Percentiles rank a stretch among this genome's conserved stretches.
phyloP scores from a whole-genome alignment of 2,888 invertebrate species.

The Nephrotoma flavescens region DNA sequence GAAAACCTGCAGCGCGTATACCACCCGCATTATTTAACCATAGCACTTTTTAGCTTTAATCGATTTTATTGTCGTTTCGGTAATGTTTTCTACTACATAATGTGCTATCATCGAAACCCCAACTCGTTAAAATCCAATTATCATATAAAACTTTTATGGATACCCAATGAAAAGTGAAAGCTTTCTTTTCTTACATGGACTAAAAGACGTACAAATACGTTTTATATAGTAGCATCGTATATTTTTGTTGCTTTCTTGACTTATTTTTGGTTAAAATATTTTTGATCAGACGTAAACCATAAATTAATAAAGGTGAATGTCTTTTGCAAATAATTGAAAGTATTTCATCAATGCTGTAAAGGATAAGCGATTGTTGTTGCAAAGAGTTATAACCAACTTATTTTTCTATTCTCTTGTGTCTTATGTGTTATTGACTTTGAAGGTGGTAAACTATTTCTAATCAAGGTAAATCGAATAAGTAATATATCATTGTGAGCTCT shows the following conservation, averaged over 20 bases:
- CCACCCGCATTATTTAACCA: not conserved
- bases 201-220: not conserved
- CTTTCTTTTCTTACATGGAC: not conserved
- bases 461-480: not conserved
- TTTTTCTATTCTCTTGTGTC: not conserved
- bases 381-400: not conserved
- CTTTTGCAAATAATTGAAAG: not conserved
- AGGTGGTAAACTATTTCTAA: not conserved
- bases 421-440: not conserved
- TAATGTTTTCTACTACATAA: too few relatives aligned
- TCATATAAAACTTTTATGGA: not conserved
- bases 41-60: too few relatives aligned
- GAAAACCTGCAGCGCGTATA: too few relatives aligned
- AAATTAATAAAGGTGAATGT: not conserved
- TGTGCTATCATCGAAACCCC: not conserved
- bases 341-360: not conserved
- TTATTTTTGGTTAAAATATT: not conserved
- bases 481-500: not conserved
- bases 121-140: not conserved
- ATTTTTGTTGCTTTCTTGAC: not conserved
- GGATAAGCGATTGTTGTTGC: not conserved
- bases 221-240: not conserved
- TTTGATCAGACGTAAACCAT: not conserved
- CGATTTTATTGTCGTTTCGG: too few relatives aligned
- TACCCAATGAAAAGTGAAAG: not conserved